Base-by-base conservation (phyloP, 2,797 vertebrate species). In the Ciconia nigra region DNA sequence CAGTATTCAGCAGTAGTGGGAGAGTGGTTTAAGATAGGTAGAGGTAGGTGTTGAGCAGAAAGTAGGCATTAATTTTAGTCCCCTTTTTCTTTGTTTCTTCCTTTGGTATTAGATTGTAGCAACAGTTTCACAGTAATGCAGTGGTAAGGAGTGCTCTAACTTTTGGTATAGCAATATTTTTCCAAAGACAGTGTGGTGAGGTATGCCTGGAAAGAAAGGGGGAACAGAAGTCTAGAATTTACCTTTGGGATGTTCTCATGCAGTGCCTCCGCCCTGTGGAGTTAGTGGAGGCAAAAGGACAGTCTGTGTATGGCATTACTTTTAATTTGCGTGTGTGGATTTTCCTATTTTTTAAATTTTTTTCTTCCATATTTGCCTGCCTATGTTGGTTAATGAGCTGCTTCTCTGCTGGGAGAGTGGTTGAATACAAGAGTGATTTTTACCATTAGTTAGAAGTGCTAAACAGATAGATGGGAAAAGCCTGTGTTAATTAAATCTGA, bases 261-360 rank as follows among this genome's bases (percentile, higher is more conserved):
- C 11, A 12, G 5, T 14, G 28, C 25, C 44, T 58, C 37, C 93
- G 47, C 20, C 28, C 28, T 44, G 17, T 73, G 42, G 16, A 44
- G 24, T 49, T 76, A 26, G 55, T 24, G 49, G 24, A 81, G 46
- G 29, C n/a, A 54, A 59, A 81, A 57, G 24, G 26, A 26, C 22
- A 51, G 11, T 42, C 47, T 77, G 25, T 63, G 11, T 71, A 11
- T 44, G 42, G 17, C n/a, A 63, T 66, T 33, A 37, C 11, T 80
- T 90, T 18, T n/a, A 39, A 83, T 87, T 42, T 90, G 20, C 10
- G 12, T 66, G 17, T 73, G 47, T 2, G 5, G 5, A 10, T 89
- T 59, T 67, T 42, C 6, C 12, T 3, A 2, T n/a, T 35, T 10
- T 24, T 14, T 3, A 13, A 14, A 2, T 0, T 8, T 24, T 41